Conservation (phyloP, 92 coral and sea anemone genomes). For the Umimayanthus chanpuru region DNA sequence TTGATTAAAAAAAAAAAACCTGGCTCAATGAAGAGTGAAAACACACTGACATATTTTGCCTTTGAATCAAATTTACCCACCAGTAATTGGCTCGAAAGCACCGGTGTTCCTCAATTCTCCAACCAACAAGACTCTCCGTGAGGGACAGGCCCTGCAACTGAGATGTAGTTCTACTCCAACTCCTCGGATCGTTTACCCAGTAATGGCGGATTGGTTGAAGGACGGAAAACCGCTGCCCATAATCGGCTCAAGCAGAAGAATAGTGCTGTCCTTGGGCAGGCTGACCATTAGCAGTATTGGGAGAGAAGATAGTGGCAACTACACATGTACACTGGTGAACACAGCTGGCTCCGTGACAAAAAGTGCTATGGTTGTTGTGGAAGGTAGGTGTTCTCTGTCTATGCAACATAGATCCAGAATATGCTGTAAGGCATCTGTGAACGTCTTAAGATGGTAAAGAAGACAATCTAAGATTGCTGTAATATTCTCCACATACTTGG, state of each 20-base stretch:
- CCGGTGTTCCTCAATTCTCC: constrained; percentile 29
- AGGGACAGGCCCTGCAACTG: constrained; percentile 50
- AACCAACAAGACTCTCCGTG: constrained; percentile 40
- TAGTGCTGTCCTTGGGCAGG: constrained; percentile 43
- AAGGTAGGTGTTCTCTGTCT: constrained; percentile 54
- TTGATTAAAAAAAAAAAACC: no score
- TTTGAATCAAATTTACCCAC: constrained; percentile 6
- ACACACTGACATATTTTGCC: not conserved
- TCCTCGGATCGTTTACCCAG: constrained; percentile 11
- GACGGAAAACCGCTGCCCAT: constrained; percentile 70
- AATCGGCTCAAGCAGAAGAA: constrained; percentile 34
- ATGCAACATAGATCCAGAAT: not conserved
- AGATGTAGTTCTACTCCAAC: constrained; percentile 51
- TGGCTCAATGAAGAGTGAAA: no score
- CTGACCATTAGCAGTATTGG: constrained; percentile 52
- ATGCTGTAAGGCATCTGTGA: not conserved
- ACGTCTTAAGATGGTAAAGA: not conserved
- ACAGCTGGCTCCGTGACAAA: constrained; percentile 67
- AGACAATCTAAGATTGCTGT: not conserved
- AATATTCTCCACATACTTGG: no score
- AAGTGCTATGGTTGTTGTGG: constrained; percentile 55
- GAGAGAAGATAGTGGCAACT: constrained; percentile 74
- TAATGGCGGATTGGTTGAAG: constrained; percentile 72
- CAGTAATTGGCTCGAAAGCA: constrained; percentile 48
- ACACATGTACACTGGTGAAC: constrained; percentile 70